Base-by-base conservation (phyloP, 2,888 invertebrate species). In the Marronus borbonicus region DNA sequence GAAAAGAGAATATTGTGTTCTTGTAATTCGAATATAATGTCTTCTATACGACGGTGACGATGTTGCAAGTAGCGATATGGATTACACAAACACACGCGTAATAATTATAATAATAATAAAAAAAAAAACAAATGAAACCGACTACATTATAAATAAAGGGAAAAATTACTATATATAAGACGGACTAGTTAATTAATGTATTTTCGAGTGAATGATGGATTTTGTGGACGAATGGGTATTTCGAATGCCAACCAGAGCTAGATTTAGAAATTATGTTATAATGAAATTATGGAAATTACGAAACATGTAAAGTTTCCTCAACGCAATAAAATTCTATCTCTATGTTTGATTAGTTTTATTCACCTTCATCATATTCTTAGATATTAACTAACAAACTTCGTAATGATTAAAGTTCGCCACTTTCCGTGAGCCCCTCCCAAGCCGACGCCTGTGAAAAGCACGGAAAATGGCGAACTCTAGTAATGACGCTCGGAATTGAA, bases 291-390 rank as follows among this genome's bases (percentile, higher is more conserved):
- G 86, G 85, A 87, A 85, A 87, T 87, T 88, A 88, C 87, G 88
- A 88, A 88, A 87, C 88, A 87, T 89, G 88, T 89, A 89, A 89
- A 88, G 88, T 89, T 89, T 89, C 89, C 89, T 88, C 88, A 89
- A 89, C 87, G 89, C 89, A 89, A 89, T 89, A 89, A 89, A 88
- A 89, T 88, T 89, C 89, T 89, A 89, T 89, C 89, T 89, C 88
- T 86, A 87, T 72, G 77, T 68, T n/a, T 66, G 62, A 24, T 62
- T 68, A 58, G 39, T 72, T 77, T 80, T 66, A 72, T 78, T 76
- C 74, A 12, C 28, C 20, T 68, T 3, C 0, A 49, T 8, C 52
- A 52, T 3, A 39, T 60, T 24, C 20, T 8, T 60, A 17, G 1
- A 2, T 24, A 2, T 24, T 24, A 24, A 1, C 24, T 24, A 24